Percentiles rank a stretch among this genome's conserved stretches.
Conservation (phyloP, 2,113 vertebrate species). For the Ailurus styani region DNA sequence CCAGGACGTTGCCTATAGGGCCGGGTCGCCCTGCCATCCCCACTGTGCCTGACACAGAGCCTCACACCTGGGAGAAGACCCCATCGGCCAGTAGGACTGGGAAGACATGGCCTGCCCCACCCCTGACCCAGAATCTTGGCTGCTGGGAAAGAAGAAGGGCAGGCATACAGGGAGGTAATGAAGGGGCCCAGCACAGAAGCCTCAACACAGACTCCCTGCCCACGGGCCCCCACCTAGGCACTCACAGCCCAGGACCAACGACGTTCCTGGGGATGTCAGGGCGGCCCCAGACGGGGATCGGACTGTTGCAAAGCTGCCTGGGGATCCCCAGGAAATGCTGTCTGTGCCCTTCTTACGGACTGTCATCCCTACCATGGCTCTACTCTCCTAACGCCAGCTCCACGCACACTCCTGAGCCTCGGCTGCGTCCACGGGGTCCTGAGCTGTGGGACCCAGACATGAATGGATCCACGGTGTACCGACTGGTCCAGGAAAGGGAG, state of each 20-base stretch:
- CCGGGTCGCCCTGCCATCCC: neutral
- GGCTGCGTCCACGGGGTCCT: neutral
- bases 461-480: too few species aligned
- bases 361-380: neutral
- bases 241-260: neutral
- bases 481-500: neutral
- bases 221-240: neutral
- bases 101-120: neutral
- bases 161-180: rapidly evolving
- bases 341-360: neutral
- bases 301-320: neutral
- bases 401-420: neutral
- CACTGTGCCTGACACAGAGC: neutral
- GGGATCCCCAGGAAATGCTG: rapidly evolving
- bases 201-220: neutral
- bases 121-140: neutral
- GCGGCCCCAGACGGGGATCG: rapidly evolving
- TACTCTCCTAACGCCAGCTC: neutral
- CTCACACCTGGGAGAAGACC: neutral
- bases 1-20: rapidly evolving
- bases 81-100: neutral
- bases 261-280: neutral
- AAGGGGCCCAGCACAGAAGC: too few species aligned
- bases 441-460: neutral
- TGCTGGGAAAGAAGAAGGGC: neutral